Conservation (phyloP, 2,888 invertebrate genomes). For the Limnephilus auricula region DNA sequence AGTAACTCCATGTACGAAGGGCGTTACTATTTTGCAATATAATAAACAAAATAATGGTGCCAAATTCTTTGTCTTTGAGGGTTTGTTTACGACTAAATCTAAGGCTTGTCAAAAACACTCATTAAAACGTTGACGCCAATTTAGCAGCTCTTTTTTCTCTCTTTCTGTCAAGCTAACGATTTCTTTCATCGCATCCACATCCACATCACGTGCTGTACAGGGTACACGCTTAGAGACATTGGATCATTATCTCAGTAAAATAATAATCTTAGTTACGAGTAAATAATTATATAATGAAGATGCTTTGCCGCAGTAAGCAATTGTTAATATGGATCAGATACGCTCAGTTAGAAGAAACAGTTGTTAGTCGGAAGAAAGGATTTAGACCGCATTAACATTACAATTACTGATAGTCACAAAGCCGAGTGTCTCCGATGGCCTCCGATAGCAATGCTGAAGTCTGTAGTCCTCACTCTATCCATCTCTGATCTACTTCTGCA, state of each 20-base stretch:
- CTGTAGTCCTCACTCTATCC: not conserved
- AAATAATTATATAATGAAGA: not conserved
- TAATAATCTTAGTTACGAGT: not conserved
- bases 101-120: not conserved
- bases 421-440: slow-evolving; percentile 31
- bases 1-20: no score
- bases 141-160: not conserved
- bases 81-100: not conserved
- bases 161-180: not conserved
- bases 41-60: not conserved
- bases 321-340: not conserved
- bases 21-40: not conserved
- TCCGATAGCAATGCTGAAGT: slow-evolving; percentile 9
- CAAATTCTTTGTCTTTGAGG: not conserved
- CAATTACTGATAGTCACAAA: slow-evolving; percentile 26
- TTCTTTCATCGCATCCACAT: not conserved
- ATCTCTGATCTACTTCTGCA: not conserved
- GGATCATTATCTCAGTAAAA: not conserved
- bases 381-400: slow-evolving; percentile 32
- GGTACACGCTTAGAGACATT: not conserved
- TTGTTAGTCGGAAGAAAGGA: not conserved
- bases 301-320: not conserved
- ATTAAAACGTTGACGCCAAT: not conserved
- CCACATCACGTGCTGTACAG: not conserved
- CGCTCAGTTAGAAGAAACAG: not conserved